A percentile compares a stretch with the other conserved stretches of the same genome.
Conservation (phyloP, 2,797 vertebrate genomes). For the Epinephelus awoara region DNA sequence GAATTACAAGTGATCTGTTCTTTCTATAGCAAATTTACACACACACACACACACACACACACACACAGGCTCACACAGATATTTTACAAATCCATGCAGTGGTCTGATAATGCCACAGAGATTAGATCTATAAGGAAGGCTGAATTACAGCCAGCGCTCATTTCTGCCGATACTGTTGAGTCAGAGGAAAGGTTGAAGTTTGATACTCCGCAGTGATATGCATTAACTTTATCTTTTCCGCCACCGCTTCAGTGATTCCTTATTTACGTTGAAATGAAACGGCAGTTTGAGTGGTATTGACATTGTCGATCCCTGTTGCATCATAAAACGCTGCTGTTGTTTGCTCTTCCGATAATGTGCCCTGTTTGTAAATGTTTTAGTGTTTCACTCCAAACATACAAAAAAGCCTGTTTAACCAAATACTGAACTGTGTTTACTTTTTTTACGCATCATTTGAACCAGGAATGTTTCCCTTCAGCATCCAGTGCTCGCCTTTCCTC, state of each 20-base stretch:
- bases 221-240: slow-evolving; percentile 51
- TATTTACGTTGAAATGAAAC: slow-evolving; percentile 65
- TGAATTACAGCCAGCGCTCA: slow-evolving; percentile 67
- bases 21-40: slow-evolving; percentile 13
- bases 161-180: slow-evolving; percentile 58
- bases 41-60: slow-evolving; percentile 15
- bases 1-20: not conserved
- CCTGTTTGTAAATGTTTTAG: slow-evolving; percentile 6
- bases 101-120: slow-evolving; percentile 54
- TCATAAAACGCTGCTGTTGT: slow-evolving; percentile 34
- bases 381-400: slow-evolving; percentile 30
- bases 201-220: slow-evolving; percentile 54
- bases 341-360: slow-evolving; percentile 10
- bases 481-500: slow-evolving; percentile 32
- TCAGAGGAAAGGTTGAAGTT: slow-evolving; percentile 60
- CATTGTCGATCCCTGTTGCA: slow-evolving; percentile 38
- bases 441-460: slow-evolving; percentile 43
- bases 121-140: slow-evolving; percentile 67
- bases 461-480: slow-evolving; percentile 42
- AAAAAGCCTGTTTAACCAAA: slow-evolving; percentile 50
- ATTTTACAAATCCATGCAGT: slow-evolving; percentile 38
- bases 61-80: slow-evolving; percentile 15
- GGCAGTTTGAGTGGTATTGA: slow-evolving; percentile 58
- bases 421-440: slow-evolving; percentile 42
- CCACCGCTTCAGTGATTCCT: slow-evolving; percentile 44